These are phyloP conservation scores for Matsumurasca onukii DNA, from an alignment of 1,140 invertebrate species.

Conservation along the genomic window DNA sequence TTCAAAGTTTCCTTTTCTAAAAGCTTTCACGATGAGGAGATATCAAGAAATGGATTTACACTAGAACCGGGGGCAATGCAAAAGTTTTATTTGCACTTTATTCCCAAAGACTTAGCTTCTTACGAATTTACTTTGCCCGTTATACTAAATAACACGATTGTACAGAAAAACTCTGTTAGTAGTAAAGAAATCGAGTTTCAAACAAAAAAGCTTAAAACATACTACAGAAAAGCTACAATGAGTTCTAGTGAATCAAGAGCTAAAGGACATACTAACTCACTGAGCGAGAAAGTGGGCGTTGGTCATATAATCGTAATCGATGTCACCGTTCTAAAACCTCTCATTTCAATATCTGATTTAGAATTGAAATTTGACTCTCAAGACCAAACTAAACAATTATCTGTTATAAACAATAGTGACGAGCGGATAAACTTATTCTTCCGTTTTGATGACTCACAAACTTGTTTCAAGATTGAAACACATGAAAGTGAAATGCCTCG, in stretches of 20 bases:
- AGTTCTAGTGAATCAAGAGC: not conserved
- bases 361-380: not conserved
- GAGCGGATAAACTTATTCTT: not conserved
- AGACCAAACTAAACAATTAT: not conserved
- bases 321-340: slow-evolving; percentile 7
- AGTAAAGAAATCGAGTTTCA: not conserved
- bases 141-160: slow-evolving; percentile 19
- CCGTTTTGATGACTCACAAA: not conserved
- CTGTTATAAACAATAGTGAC: slow-evolving; percentile 8
- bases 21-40: slow-evolving; percentile 11
- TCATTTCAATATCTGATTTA: not conserved
- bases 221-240: not conserved
- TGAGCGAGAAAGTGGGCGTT: not conserved
- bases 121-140: slow-evolving; percentile 34
- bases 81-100: slow-evolving; percentile 35
- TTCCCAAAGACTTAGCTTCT: slow-evolving; percentile 28
- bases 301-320: not conserved
- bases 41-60: not conserved
- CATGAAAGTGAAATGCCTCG: not conserved
- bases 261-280: not conserved
- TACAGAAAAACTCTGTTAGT: not conserved
- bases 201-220: not conserved
- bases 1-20: slow-evolving; percentile 27
- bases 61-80: slow-evolving; percentile 1
- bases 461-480: not conserved